phyloP scores from a whole-genome alignment of 2,113 vertebrate genomes.

The pig (Sus scrofa) region T2T-Sscrofa CM000812.6:196658501-196659000 shows the following conservation, averaged over 20 bases:
- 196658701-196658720: not conserved
- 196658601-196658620: not conserved
- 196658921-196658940: not conserved
- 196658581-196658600: not conserved
- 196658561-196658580: not conserved
- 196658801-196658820: fast-evolving
- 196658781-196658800: not conserved
- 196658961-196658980: constrained; percentile 41
- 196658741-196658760: not conserved
- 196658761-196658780: not conserved
- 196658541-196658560: not conserved
- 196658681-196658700: not conserved
- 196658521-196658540: not conserved
- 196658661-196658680: not conserved
- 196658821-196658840: not conserved
- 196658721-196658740: not conserved
- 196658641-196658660: not conserved
- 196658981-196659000: constrained; percentile 40
- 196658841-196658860: not conserved
- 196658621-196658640: not conserved
- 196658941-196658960: not conserved
- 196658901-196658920: not conserved
- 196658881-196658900: not conserved
- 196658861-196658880: fast-evolving
- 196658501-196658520: not conserved